Evolutionary conservation across 2,797 vertebrate genomes (phyloP), one percentile per base, ranked within the genome.

Genomic region (Scleropages formosus): DNA sequence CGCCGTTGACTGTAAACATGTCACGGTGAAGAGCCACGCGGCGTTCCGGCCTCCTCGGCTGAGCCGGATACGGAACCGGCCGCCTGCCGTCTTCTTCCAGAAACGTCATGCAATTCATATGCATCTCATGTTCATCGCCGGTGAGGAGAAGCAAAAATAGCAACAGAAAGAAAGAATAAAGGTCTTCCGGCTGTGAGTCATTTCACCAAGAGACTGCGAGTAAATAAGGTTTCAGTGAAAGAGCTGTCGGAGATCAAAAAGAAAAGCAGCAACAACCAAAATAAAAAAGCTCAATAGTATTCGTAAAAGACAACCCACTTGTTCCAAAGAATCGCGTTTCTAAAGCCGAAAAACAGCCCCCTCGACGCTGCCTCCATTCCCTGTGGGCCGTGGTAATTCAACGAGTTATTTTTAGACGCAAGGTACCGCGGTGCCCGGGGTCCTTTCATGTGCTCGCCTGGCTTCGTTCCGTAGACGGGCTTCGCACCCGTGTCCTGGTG

Each of bases 361-460:
- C 39, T 44, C 9, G 31, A 16, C 47, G 58, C 16, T 15, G 31
- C 71, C 18, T 46, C 56, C 58, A 27, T 20, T 44, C 27, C 16
- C 56, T 60, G 58, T 26, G 46, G 16, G 13, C 56, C 4, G 26
- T 58, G 11, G 56, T 61, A 61, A 73, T 61, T 46, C 56, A 73
- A 60, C 73, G 20, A 44, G 53, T 8, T 53, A 59, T 72, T 72
- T 72, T 59, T 72, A 59, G 51, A 72, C 47, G 58, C 56, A 47
- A 73, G 71, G 56, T 60, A 60, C 22, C 56, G 31, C 12, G 46
- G 59, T 20, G 8, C n/a, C 16, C 13, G 12, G 27, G 11, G 18
- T 24, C n/a, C 18, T 67, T 59, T 72, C 20, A 24, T 16, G 12
- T 39, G 71, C 60, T 26, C 62, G 7, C 18, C 16, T 76, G 75